phyloP scores from a whole-genome alignment of 2,888 invertebrate species.

The Drosophila phalerata region DNA sequence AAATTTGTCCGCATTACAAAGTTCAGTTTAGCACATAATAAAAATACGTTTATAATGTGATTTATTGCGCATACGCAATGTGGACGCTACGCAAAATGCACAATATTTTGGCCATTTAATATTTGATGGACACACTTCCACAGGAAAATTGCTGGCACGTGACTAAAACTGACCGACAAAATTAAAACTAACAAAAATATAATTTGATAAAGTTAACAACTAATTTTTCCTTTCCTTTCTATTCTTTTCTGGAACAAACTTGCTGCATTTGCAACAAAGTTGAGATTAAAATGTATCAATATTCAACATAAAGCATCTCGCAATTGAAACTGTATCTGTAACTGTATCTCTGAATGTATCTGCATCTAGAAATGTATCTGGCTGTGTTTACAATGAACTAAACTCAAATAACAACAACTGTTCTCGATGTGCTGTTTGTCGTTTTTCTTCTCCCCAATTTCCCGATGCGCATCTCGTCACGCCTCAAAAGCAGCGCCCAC shows the following conservation, averaged over 20 bases:
- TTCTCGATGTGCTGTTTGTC: conserved; percentile 27
- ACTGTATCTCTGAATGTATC: conserved; percentile 7
- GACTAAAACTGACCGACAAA: conserved; percentile 12
- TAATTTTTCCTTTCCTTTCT: not conserved
- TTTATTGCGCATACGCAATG: conserved; percentile 60
- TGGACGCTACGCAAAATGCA: conserved; percentile 12
- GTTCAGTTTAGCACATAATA: no score
- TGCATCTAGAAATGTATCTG: conserved; percentile 9
- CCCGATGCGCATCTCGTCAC: conserved; percentile 56
- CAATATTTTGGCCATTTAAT: conserved; percentile 17
- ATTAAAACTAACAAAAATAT: not conserved
- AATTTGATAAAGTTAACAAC: conserved; percentile 18
- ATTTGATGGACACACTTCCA: conserved; percentile 12
- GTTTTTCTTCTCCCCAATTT: conserved; percentile 28
- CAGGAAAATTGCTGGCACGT: not conserved
- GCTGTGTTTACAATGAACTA: conserved; percentile 54
- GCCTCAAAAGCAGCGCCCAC: conserved; percentile 17
- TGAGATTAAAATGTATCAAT: no score
- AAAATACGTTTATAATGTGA: conserved; percentile 26
- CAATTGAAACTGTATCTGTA: conserved; percentile 13
- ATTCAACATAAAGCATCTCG: not conserved
- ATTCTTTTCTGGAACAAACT: conserved; percentile 8
- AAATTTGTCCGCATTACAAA: not conserved
- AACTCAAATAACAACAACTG: conserved; percentile 75
- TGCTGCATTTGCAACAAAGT: conserved; percentile 1